Evolutionary conservation across 2,113 vertebrate species (phyloP).

Genomic region (Noturus placidus): DNA sequence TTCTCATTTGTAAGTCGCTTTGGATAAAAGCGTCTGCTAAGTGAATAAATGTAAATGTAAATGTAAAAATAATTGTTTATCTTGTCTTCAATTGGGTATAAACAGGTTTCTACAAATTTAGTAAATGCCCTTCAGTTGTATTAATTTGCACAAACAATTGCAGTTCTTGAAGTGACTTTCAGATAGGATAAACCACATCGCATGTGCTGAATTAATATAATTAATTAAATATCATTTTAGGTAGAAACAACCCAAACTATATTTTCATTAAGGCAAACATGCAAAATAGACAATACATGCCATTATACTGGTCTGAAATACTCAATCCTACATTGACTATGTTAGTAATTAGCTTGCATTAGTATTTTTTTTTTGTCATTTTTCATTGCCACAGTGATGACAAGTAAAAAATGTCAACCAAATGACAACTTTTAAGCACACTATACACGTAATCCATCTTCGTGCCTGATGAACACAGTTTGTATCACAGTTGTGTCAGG

Average conservation of each 20-base stretch:
- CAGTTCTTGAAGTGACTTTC: neutral
- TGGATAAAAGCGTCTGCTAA: no score
- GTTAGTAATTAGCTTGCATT: neutral
- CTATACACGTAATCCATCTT: no score
- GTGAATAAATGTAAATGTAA: no score
- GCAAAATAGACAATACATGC: neutral
- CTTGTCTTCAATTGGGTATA: neutral
- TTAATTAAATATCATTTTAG: neutral
- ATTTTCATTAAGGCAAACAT: neutral
- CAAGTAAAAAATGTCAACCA: no score
- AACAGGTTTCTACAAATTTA: neutral
- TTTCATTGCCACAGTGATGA: no score
- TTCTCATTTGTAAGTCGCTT: no score
- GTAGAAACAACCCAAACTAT: neutral
- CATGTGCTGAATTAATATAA: neutral
- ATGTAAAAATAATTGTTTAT: neutral
- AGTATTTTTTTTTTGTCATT: neutral
- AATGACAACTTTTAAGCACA: no score
- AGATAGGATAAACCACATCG: neutral
- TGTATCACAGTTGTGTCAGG: no score
- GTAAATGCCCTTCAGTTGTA: neutral
- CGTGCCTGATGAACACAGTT: no score
- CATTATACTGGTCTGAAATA: neutral
- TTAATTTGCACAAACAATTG: neutral
- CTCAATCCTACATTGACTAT: neutral